Evolutionary conservation across 2,888 invertebrate species (phyloP), one percentile per base, ranked within the genome.

Genomic region (Celastrina argiolus): DNA sequence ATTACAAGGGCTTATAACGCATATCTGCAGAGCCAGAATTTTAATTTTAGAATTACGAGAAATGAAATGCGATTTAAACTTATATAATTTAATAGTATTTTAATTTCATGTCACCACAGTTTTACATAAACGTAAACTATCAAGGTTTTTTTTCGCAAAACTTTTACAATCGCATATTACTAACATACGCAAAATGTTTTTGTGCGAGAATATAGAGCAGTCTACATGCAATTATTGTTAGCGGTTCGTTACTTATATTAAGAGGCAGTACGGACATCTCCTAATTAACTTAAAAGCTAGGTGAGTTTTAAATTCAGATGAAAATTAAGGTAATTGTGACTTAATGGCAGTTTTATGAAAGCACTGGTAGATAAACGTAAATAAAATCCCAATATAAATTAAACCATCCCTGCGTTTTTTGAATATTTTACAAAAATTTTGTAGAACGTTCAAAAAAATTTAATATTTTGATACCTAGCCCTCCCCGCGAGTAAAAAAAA

Each of bases 371-470:
- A 26, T 6, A 59, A 59, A 59, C n/a, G 22, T 14, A 14, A 28
- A 58, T 16, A 10, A 5, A 59, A 7, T n/a, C 18, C 31, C 34
- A 8, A 31, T 4, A 18, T 12, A 36, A 36, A 18, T n/a, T 18
- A 22, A 26, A 34, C 59, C 36, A 31, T 22, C 22, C 61, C 39
- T 2, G 12, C 0, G 22, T 18, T 18, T 39, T 61, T 61, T 36
- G 16, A 61, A 61, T 14, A 22, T 61, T 36, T 36, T 39, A 61
- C 61, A 61, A 61, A n/a, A 61, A 6, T 10, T 12, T 39, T 61
- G 61, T 61, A 61, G 39, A 39, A 39, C 18, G 1, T 61, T 61
- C 36, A 61, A 61, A 61, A n/a, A 61, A 36, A 4, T 58, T 28
- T 8, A 7, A 5, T 22, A 22, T 51, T 51, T 18, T 18, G 56